These are phyloP conservation scores for Nannobrachium achirus DNA, from an alignment of 2,113 vertebrate species.

Conservation along the genomic window DNA sequence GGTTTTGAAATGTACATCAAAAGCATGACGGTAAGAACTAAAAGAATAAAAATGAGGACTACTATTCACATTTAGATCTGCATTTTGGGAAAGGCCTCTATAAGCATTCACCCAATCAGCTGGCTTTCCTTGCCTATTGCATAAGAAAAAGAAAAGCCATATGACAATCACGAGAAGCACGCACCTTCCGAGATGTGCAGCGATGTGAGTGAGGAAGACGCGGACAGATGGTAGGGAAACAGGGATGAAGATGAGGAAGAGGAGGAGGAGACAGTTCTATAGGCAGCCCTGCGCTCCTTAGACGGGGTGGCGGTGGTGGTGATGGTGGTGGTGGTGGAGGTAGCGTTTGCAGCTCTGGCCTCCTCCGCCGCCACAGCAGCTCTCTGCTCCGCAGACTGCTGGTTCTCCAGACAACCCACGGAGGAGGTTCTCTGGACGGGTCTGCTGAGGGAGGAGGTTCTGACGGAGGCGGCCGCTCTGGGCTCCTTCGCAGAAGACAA, in stretches of 20 bases:
- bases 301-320: no score
- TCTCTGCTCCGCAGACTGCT: slow-evolving; percentile 32
- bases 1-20: background rate
- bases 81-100: no score
- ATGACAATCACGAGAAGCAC: background rate
- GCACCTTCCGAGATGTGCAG: slow-evolving; percentile 91
- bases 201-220: slow-evolving; percentile 89
- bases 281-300: slow-evolving; percentile 30
- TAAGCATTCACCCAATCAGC: no score
- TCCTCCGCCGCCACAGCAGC: slow-evolving; percentile 35
- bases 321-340: no score
- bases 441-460: slow-evolving; percentile 37
- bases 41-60: no score
- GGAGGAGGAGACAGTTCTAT: slow-evolving; percentile 69
- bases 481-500: slow-evolving; percentile 57
- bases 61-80: no score
- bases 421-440: slow-evolving; percentile 47
- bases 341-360: slow-evolving; percentile 32
- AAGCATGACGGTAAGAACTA: no score
- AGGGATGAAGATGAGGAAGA: slow-evolving; percentile 76
- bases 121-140: no score
- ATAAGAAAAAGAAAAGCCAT: no score
- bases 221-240: slow-evolving; percentile 79
- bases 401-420: slow-evolving; percentile 59
- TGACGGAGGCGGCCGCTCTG: slow-evolving; percentile 47